Evolutionary conservation across 2,888 invertebrate genomes (phyloP).

Genomic region (Drosophila mimica): DNA sequence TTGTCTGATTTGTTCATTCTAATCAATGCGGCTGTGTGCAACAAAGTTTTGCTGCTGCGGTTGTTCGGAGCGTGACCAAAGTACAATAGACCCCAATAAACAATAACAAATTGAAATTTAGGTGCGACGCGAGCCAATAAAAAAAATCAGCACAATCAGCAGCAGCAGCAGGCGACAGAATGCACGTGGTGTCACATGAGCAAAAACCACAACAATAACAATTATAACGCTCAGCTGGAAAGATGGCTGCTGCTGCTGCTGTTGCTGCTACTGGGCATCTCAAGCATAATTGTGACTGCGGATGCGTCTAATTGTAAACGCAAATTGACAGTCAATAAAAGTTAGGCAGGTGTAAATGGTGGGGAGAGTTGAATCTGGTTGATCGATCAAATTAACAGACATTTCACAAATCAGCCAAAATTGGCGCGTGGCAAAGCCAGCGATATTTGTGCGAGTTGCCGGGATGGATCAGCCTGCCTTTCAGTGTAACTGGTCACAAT

Average conservation of each 20-base stretch:
- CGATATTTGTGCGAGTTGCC: conserved; percentile 34
- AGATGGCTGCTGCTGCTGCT: conserved; percentile 6
- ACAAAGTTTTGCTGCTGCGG: conserved; percentile 4
- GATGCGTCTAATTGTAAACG: conserved; percentile 74
- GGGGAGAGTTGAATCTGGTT: conserved; percentile 31
- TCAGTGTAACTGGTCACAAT: conserved; percentile 1
- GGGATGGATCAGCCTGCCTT: conserved; percentile 9
- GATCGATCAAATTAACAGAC: conserved; percentile 72
- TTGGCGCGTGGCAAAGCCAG: conserved; percentile 55
- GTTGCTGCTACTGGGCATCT: background rate
- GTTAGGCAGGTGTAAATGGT: conserved; percentile 66
- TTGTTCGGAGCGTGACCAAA: conserved; percentile 43
- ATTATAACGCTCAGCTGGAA: conserved; percentile 12
- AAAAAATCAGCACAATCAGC: conserved; percentile 1
- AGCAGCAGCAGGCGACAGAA: conserved; percentile 19
- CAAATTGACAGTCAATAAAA: conserved; percentile 72
- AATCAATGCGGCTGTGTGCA: conserved; percentile 8
- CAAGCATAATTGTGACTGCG: conserved; percentile 63
- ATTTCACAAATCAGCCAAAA: conserved; percentile 47
- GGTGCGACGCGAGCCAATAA: conserved; percentile 32
- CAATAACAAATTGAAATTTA: conserved; percentile 30
- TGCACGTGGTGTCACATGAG: conserved; percentile 61
- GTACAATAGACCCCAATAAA: conserved; percentile 40
- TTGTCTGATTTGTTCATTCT: background rate
- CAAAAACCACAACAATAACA: conserved; percentile 32